phyloP scores from a whole-genome alignment of 2,797 vertebrate species.

The Fistularia tabacaria region DNA sequence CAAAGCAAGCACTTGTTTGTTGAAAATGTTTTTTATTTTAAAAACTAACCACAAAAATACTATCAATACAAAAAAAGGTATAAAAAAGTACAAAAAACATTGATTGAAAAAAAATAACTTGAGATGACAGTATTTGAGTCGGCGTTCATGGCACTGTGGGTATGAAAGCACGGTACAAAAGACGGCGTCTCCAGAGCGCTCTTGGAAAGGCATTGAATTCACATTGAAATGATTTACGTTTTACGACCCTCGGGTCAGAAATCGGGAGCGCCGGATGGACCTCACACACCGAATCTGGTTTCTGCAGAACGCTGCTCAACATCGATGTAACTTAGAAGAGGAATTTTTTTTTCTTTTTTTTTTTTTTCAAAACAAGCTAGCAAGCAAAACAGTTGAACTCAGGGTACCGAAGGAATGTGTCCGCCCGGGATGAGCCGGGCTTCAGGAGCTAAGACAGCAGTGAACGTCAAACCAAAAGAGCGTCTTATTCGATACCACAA shows the following conservation, averaged over 20 bases:
- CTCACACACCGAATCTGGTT: too few relatives aligned
- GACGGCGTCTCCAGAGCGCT: conserved; percentile 36
- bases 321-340: too few relatives aligned
- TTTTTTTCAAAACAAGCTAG: background rate
- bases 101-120: conserved; percentile 67
- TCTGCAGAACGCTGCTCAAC: too few relatives aligned
- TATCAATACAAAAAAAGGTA: conserved; percentile 69
- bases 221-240: conserved; percentile 53
- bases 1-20: too few relatives aligned
- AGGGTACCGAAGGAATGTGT: conserved; percentile 16
- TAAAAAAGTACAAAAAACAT: conserved; percentile 67
- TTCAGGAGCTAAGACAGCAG: conserved; percentile 39
- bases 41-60: conserved; percentile 66
- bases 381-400: conserved; percentile 8
- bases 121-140: conserved; percentile 64
- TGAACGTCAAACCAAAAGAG: conserved; percentile 23
- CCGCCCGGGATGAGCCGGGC: conserved; percentile 9
- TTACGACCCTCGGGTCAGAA: conserved; percentile 22
- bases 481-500: conserved; percentile 34
- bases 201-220: conserved; percentile 56
- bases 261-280: conserved; percentile 8
- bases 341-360: too few relatives aligned
- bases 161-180: conserved; percentile 50
- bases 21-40: conserved; percentile 49
- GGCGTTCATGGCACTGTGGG: conserved; percentile 60